Evolutionary conservation across 2,797 vertebrate genomes (phyloP).

Genomic region (Phalloptychus januarius): DNA sequence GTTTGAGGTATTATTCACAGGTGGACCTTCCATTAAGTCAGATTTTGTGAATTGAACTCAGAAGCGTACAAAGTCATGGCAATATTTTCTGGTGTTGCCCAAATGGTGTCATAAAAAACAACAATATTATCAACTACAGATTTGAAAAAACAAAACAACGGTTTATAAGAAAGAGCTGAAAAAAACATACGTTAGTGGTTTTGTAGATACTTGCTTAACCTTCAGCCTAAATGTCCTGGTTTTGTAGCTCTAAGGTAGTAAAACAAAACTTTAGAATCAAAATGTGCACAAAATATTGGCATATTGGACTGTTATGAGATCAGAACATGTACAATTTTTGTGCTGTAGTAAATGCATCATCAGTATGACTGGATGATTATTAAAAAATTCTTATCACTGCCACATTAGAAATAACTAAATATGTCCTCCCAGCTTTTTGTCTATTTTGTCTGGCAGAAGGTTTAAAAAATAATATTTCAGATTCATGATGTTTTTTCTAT

Average conservation of each 20-base stretch:
- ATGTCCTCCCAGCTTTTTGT: constrained; percentile 30
- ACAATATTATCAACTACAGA: not conserved
- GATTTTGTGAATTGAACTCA: not conserved
- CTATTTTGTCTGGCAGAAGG: constrained; percentile 33
- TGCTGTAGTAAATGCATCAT: not conserved
- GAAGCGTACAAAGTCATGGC: not conserved
- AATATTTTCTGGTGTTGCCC: not conserved
- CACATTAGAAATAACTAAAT: not conserved
- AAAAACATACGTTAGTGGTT: not conserved
- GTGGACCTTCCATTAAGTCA: too few species aligned
- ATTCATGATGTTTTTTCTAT: constrained; percentile 41
- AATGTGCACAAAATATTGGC: not conserved
- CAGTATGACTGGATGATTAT: not conserved
- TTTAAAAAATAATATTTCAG: constrained; percentile 45
- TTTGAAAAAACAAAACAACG: not conserved
- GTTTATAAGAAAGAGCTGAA: not conserved
- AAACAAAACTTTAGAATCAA: not conserved
- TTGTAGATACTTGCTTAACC: not conserved
- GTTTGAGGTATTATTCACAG: not conserved
- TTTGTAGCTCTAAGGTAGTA: not conserved
- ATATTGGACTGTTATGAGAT: not conserved
- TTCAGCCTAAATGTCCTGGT: not conserved
- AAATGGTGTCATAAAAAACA: not conserved
- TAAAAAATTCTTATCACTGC: not conserved
- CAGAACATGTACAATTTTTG: not conserved